A percentile compares a stretch with the other conserved stretches of the same genome.
Conservation (phyloP, 2,888 invertebrate species). For the Ennomos erosarius region DNA sequence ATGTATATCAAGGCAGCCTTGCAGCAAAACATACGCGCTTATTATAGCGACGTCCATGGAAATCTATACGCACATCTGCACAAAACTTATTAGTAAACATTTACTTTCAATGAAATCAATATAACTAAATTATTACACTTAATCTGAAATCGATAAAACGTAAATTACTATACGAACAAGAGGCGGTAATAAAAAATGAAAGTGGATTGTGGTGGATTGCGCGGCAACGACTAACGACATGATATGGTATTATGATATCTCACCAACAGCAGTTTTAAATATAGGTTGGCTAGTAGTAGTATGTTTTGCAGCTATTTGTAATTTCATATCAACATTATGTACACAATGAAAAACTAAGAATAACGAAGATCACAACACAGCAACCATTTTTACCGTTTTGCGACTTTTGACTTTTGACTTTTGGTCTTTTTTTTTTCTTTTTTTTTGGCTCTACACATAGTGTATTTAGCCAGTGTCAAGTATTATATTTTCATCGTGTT, state of each 20-base stretch:
- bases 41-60: slow-evolving; percentile 14
- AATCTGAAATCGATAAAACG: too few species aligned
- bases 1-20: too few species aligned
- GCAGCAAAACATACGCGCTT: slow-evolving; percentile 1
- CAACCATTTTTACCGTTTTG: slow-evolving; percentile 50
- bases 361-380: slow-evolving; percentile 36
- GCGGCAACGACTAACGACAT: slow-evolving; percentile 56
- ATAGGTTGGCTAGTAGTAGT: background rate
- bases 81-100: too few species aligned
- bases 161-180: slow-evolving; percentile 28
- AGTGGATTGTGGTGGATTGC: slow-evolving; percentile 67
- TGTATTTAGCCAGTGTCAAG: too few species aligned
- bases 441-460: too few species aligned
- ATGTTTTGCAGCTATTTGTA: background rate
- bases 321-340: slow-evolving; percentile 8
- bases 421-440: too few species aligned
- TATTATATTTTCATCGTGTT: too few species aligned
- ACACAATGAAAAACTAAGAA: slow-evolving; percentile 18
- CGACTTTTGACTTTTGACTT: too few species aligned
- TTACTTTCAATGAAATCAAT: too few species aligned
- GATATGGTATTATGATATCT: slow-evolving; percentile 5
- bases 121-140: too few species aligned
- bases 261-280: slow-evolving; percentile 30
- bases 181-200: slow-evolving; percentile 46
- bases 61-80: too few species aligned